Evolutionary conservation across 1,140 invertebrate genomes (phyloP).

Genomic region (Portunus trituberculatus): DNA sequence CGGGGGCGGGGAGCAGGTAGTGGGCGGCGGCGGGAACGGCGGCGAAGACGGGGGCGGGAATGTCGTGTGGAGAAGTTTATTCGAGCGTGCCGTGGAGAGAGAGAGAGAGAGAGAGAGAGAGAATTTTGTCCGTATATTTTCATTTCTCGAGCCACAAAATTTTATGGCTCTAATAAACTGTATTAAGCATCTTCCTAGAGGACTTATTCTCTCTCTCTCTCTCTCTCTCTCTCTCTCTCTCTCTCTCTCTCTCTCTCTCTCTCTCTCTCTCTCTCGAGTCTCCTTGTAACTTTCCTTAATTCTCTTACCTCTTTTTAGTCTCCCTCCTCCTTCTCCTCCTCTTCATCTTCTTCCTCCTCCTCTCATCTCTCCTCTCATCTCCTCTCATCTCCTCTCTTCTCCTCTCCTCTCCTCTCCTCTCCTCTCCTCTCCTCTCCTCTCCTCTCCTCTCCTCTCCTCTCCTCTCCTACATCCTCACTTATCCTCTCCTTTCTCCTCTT

Average conservation of each 20-base stretch:
- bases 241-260: conserved; percentile 17
- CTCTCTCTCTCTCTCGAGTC: conserved; percentile 14
- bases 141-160: neutral
- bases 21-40: neutral
- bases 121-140: neutral
- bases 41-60: neutral
- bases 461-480: neutral
- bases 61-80: neutral
- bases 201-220: neutral
- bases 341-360: neutral
- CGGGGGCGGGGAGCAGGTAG: too few relatives aligned
- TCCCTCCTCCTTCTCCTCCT: neutral
- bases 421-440: neutral
- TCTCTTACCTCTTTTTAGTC: neutral
- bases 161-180: neutral
- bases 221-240: neutral
- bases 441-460: neutral
- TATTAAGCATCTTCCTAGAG: neutral
- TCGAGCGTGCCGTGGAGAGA: too few relatives aligned
- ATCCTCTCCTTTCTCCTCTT: neutral
- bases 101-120: neutral
- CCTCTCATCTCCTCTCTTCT: neutral
- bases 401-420: neutral
- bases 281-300: neutral
- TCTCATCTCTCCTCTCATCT: neutral